Evolutionary conservation across 2,113 vertebrate genomes (phyloP).

Genomic region (Furnarius figulus): DNA sequence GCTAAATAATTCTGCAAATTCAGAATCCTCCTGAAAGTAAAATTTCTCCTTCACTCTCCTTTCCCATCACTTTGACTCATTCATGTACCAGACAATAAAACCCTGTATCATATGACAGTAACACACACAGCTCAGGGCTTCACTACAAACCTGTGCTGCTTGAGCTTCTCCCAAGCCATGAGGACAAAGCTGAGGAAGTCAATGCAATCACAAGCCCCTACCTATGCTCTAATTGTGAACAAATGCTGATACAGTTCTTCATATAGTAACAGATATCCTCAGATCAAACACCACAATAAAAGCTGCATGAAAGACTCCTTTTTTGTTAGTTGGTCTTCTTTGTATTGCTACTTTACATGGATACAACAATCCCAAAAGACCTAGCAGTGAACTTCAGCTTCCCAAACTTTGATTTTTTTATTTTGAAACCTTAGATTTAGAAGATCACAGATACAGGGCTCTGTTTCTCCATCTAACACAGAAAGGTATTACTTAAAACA

Average conservation of each 20-base stretch:
- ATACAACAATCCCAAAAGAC: neutral
- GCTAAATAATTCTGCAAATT: neutral
- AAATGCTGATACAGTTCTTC: neutral
- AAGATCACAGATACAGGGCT: neutral
- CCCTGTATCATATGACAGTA: neutral
- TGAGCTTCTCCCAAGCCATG: neutral
- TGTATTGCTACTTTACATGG: neutral
- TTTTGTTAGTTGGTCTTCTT: neutral
- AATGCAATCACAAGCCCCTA: neutral
- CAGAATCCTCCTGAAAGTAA: neutral
- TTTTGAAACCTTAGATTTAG: neutral
- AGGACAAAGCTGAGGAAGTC: neutral
- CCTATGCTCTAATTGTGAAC: neutral
- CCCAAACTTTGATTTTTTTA: neutral
- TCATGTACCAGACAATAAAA: neutral
- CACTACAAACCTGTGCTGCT: neutral
- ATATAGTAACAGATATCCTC: neutral
- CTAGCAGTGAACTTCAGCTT: neutral
- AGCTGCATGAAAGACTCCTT: neutral
- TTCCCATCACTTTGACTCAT: neutral
- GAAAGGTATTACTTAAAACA: neutral
- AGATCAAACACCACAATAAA: neutral
- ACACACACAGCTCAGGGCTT: neutral
- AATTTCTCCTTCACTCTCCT: neutral
- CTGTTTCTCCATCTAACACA: neutral